Conservation (phyloP, 2,888 invertebrate genomes). For the Meganola albula region DNA sequence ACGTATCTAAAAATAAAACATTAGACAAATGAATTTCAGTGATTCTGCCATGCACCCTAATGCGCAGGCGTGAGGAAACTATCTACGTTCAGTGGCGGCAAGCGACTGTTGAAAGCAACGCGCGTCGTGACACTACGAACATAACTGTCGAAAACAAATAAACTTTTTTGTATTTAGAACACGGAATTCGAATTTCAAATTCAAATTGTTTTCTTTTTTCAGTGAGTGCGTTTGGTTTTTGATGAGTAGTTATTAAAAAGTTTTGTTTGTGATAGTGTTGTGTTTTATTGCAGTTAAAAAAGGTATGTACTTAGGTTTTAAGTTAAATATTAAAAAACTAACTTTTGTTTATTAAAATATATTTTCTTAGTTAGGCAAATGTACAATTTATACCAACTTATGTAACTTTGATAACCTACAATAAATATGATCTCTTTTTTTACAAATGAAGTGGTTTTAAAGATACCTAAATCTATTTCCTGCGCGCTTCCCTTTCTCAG, state of each 20-base stretch:
- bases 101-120: slow-evolving; percentile 27
- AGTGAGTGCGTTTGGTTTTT: slow-evolving; percentile 12
- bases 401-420: too few relatives aligned
- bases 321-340: too few relatives aligned
- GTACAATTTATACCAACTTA: too few relatives aligned
- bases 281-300: slow-evolving; percentile 14
- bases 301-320: slow-evolving; percentile 22
- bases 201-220: slow-evolving; percentile 8
- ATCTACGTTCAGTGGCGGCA: slow-evolving; percentile 33
- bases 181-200: slow-evolving; percentile 12
- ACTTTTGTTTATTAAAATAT: too few relatives aligned
- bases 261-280: slow-evolving; percentile 12
- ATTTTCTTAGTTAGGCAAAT: too few relatives aligned
- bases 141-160: slow-evolving; percentile 22
- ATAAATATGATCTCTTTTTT: too few relatives aligned
- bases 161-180: slow-evolving; percentile 23
- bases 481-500: too few relatives aligned
- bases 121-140: slow-evolving; percentile 25
- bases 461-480: too few relatives aligned
- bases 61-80: slow-evolving; percentile 31
- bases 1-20: slow-evolving; percentile 35
- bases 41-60: slow-evolving; percentile 16
- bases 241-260: slow-evolving; percentile 8
- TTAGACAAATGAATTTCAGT: too few relatives aligned
- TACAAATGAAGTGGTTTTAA: too few relatives aligned